Evolutionary conservation across 2,888 invertebrate genomes (phyloP), one percentile per base, ranked within the genome.

Genomic region (Muscina levida): DNA sequence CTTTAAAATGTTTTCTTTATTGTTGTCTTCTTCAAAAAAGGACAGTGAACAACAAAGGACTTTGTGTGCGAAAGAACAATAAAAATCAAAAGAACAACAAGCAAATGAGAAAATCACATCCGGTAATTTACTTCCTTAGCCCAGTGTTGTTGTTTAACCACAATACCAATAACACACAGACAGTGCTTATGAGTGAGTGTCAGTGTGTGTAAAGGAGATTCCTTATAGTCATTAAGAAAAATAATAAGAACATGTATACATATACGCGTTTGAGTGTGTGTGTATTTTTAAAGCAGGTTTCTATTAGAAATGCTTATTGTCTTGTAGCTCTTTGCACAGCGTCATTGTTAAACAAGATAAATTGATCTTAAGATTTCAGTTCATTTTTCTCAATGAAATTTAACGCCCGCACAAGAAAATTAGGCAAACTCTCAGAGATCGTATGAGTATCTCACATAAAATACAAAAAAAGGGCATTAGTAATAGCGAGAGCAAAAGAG

Each of bases 61-160:
- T 37, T 42, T 62, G 39, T 22, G 13, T 8, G 26, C n/a, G n/a
- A n/a, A n/a, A n/a, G 19, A 77, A 53, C 65, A 82, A 77, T 65
- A 71, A 78, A 79, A 76, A 82, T 72, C 76, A 84, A 82, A 83
- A 82, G 83, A 83, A 85, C 84, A 87, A 87, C 86, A 85, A 84
- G 83, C 79, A 73, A 85, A 87, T 85, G 84, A 87, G 86, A 85
- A 87, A 86, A 88, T 88, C 89, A 88, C 88, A 88, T 88, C 88
- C 88, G 88, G 88, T 87, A 86, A 87, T 88, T 87, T 87, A 86
- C 88, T 88, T 89, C 88, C 22, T 22, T 37, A 51, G 22, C 22
- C 44, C n/a, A 4, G 26, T 37, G 56, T 17, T 31, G 53, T 24
- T 13, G 42, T 48, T n/a, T n/a, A n/a, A n/a, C n/a, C n/a, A n/a